Evolutionary conservation across 2,797 vertebrate genomes (phyloP).

Genomic region (Masticophis lateralis): DNA sequence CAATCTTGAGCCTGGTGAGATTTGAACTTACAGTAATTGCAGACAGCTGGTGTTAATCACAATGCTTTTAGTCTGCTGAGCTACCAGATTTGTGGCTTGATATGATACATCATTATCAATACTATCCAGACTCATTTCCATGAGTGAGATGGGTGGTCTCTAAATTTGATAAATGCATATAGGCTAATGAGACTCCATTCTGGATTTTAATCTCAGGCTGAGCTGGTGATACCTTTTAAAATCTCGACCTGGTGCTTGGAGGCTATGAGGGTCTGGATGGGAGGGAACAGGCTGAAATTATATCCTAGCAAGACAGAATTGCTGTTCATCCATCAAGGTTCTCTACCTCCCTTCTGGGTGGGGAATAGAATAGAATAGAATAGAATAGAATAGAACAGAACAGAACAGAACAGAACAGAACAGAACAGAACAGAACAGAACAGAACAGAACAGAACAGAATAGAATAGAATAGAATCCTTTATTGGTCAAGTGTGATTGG

Average conservation of each 20-base stretch:
- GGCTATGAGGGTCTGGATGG: not conserved
- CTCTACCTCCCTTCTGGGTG: not conserved
- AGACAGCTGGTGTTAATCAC: too few species aligned
- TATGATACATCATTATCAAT: not conserved
- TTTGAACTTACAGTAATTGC: too few species aligned
- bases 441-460: too few species aligned
- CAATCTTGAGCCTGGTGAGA: too few species aligned
- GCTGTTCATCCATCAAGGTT: not conserved
- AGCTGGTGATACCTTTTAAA: not conserved
- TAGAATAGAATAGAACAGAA: too few species aligned
- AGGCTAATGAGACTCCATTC: not conserved
- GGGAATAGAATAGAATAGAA: not conserved
- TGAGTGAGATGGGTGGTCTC: not conserved
- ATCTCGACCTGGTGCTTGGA: not conserved
- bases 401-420: too few species aligned
- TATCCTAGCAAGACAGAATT: not conserved
- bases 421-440: too few species aligned
- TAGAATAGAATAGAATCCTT: too few species aligned
- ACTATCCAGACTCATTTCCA: not conserved
- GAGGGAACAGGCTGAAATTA: not conserved
- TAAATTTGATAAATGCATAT: not conserved
- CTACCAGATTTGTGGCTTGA: not conserved
- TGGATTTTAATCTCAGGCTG: not conserved
- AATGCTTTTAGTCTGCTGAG: too few species aligned
- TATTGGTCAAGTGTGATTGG: too few species aligned